Base-by-base conservation (phyloP, 1,140 invertebrate species). In the Neomicropteryx cornuta region DNA sequence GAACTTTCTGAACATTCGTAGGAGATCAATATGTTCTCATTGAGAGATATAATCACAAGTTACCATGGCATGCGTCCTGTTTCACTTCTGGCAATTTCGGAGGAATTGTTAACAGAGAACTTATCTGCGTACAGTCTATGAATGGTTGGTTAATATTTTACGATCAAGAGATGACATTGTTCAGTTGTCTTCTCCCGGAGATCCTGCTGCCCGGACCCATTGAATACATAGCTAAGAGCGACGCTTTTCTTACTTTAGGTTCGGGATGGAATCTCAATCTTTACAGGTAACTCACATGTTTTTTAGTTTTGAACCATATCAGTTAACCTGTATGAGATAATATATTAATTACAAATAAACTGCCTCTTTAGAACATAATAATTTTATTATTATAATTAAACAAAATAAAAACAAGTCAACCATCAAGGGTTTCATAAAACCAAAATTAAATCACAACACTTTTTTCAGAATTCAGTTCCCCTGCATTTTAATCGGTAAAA, bases 111-210 rank as follows among this genome's bases (percentile, higher is more conserved):
- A 77, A 76, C 4, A 71, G 81, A 51, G 87, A 92, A 62, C 87
- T 90, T 49, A 71, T 92, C 22, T 90, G 87, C 56, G 77, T 93
- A 2, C 87, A 91, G 57, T 83, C 80, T 16, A 58, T 93, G 33
- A 88, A 94, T 61, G 87, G 88, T 1, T 77, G 78, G 13, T 52
- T 94, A 2, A 74, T 77, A 23, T 83, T 94, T 49, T 93, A 82
- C 62, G 91, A 95, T 55, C 87, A 94, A 61, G 89, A 94, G 55
- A 76, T 77, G 20, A 82, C 83, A 55, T 70, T 80, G 16, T 89
- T 90, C 49, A 74, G 71, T 46, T 77, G 83, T 33, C 71, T 77
- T 41, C 66, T 92, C 21, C 79, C 81, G 3, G 74, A 79, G 47
- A 76, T 83, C 38, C 63, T 92, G 14, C 62, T 94, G 36, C 88